Percentiles rank a stretch among this genome's conserved stretches.
Evolutionary conservation across 1,140 invertebrate genomes (phyloP).

Genomic region (Diuraphis noxia): DNA sequence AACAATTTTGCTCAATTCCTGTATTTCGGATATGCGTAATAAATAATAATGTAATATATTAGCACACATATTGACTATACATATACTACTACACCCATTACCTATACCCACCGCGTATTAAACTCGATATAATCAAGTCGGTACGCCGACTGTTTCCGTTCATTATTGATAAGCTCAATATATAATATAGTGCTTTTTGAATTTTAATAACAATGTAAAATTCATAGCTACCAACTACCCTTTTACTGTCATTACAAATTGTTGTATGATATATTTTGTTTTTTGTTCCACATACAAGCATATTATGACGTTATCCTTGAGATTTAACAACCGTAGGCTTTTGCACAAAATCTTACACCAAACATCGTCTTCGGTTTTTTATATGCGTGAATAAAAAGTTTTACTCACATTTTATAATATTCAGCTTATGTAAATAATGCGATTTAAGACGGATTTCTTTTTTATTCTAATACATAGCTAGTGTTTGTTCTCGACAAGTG

Average conservation of each 20-base stretch:
- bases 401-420: neutral
- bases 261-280: neutral
- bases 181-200: neutral
- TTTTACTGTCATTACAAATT: neutral
- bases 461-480: neutral
- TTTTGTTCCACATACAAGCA: neutral
- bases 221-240: neutral
- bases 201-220: slow-evolving; percentile 13
- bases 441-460: neutral
- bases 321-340: neutral
- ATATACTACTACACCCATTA: no score
- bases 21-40: neutral
- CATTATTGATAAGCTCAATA: neutral
- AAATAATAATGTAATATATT: no score
- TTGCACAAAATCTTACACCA: neutral
- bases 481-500: neutral
- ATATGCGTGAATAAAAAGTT: neutral
- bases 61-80: no score
- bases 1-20: neutral
- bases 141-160: neutral
- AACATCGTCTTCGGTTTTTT: neutral
- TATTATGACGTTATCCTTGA: neutral
- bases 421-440: neutral
- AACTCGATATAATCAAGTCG: neutral
- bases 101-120: neutral